These are phyloP conservation scores for Acanthis flammea DNA, from an alignment of 2,797 vertebrate genomes.

Conservation along the genomic window DNA sequence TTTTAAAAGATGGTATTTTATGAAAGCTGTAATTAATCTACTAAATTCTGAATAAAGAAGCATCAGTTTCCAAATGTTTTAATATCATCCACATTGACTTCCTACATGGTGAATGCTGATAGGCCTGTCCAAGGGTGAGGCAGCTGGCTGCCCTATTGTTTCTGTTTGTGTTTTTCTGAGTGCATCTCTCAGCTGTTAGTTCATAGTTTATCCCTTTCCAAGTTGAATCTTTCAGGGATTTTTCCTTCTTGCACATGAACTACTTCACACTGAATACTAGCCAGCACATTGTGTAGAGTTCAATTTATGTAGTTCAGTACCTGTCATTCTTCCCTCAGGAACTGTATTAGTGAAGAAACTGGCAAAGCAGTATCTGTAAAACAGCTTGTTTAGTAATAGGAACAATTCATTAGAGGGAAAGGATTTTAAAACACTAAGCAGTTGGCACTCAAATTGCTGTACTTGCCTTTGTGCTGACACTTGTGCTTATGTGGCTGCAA, in stretches of 20 bases:
- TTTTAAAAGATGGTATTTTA: background rate
- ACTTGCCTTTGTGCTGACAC: slow-evolving; percentile 30
- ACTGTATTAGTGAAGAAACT: background rate
- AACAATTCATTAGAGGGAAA: slow-evolving; percentile 10
- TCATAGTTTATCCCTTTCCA: background rate
- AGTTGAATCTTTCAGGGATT: background rate
- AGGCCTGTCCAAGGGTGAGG: background rate
- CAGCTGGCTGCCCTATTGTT: background rate
- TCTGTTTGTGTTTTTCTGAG: background rate
- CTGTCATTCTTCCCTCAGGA: background rate
- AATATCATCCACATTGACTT: background rate
- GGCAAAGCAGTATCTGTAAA: background rate
- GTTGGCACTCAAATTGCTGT: background rate
- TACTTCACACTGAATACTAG: background rate
- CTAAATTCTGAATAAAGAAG: background rate
- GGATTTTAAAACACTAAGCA: slow-evolving; percentile 7
- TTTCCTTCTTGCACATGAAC: background rate
- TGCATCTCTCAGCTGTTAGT: background rate
- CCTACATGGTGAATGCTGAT: background rate
- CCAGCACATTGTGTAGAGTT: background rate
- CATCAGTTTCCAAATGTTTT: background rate
- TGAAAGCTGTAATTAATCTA: background rate
- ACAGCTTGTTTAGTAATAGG: background rate
- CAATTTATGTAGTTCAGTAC: background rate
- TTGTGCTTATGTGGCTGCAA: slow-evolving; percentile 28